phyloP scores from a whole-genome alignment of 2,113 vertebrate species.

The Bos taurus region DNA sequence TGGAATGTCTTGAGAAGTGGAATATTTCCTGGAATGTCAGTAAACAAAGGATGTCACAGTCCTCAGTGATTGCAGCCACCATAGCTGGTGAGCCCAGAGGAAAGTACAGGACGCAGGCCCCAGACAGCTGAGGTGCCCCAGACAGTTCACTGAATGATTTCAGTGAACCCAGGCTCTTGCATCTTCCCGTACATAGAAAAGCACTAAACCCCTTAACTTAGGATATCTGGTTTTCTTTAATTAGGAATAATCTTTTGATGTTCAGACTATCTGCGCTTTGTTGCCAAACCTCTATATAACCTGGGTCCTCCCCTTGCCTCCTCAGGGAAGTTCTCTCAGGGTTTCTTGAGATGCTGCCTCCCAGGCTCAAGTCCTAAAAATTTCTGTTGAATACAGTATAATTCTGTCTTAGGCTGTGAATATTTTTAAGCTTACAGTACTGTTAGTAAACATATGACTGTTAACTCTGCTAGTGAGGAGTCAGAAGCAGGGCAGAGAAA shows the following conservation, averaged over 20 bases:
- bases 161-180: neutral
- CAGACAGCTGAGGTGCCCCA: neutral
- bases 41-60: neutral
- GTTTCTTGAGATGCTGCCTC: neutral
- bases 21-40: neutral
- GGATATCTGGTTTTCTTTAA: neutral
- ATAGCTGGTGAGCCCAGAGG: neutral
- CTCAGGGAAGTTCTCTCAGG: neutral
- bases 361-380: neutral
- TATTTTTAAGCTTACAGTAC: neutral
- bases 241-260: neutral
- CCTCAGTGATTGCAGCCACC: neutral
- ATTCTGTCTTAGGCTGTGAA: neutral
- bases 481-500: neutral
- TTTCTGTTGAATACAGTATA: neutral
- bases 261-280: neutral
- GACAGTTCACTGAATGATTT: neutral
- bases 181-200: neutral
- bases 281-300: neutral
- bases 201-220: neutral
- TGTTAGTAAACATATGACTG: neutral
- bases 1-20: neutral
- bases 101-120: rapidly evolving
- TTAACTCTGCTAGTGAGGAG: neutral
- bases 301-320: neutral